phyloP scores from a whole-genome alignment of 2,797 vertebrate genomes.

The Anguilla obscura region DNA sequence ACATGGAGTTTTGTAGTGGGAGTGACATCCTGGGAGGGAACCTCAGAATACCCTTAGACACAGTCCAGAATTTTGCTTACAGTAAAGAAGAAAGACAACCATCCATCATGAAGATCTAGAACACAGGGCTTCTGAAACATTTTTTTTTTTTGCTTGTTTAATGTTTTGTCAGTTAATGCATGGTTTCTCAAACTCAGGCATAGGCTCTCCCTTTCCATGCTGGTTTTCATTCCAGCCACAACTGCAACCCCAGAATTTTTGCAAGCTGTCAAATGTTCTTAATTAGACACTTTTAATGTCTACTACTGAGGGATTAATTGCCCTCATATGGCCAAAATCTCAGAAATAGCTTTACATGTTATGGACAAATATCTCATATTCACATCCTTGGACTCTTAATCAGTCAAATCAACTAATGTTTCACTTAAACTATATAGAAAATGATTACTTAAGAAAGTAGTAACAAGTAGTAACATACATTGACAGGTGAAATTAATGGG shows the following conservation, averaged over 20 bases:
- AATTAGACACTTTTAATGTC: not conserved
- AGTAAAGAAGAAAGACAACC: not conserved
- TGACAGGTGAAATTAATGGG: too few species aligned
- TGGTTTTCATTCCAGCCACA: not conserved
- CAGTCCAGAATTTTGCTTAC: conserved; percentile 9
- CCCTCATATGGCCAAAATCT: too few species aligned
- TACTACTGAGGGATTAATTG: too few species aligned
- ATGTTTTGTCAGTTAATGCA: not conserved
- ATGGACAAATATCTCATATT: too few species aligned
- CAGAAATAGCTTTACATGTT: too few species aligned
- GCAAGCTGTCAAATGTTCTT: not conserved
- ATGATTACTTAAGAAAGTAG: too few species aligned
- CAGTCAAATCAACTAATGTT: too few species aligned
- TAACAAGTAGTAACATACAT: too few species aligned
- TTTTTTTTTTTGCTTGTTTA: not conserved
- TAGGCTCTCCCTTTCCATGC: not conserved
- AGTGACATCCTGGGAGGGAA: not conserved
- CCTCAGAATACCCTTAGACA: not conserved
- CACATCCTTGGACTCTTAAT: too few species aligned
- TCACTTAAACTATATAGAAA: too few species aligned
- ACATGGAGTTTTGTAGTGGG: not conserved
- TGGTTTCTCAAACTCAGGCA: not conserved
- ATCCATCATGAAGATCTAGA: not conserved
- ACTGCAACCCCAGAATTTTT: not conserved
- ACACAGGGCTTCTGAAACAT: not conserved